A percentile compares a stretch with the other conserved stretches of the same genome.
These are phyloP conservation scores for Neolamprologus brichardi DNA, from an alignment of 2,113 vertebrate genomes.

Conservation along the genomic window DNA sequence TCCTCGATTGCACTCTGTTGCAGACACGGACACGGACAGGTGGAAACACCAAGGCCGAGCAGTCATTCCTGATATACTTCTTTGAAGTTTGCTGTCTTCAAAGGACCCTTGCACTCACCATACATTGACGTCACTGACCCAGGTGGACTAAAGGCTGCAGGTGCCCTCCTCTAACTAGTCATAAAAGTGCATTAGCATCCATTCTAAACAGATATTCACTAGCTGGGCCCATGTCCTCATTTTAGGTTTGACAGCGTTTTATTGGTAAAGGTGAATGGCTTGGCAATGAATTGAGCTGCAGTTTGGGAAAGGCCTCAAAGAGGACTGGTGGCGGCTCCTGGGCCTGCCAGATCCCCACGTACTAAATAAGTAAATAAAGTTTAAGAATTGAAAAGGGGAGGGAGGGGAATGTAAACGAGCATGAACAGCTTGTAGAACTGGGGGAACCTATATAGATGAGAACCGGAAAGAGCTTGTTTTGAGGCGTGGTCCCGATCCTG, in stretches of 20 bases:
- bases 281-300: background rate
- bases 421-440: background rate
- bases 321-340: fast-evolving
- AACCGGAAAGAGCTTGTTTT: background rate
- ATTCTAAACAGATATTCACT: background rate
- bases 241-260: background rate
- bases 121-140: background rate
- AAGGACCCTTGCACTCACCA: background rate
- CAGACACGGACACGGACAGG: background rate
- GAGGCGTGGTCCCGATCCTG: background rate
- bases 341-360: background rate
- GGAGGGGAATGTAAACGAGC: fast-evolving
- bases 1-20: background rate
- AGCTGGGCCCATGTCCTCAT: background rate
- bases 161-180: background rate
- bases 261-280: background rate
- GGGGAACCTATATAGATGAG: background rate
- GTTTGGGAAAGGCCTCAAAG: background rate
- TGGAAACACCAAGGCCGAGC: background rate
- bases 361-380: background rate
- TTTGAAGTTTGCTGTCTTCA: background rate
- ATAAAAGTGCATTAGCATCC: background rate
- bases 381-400: background rate
- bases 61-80: background rate
- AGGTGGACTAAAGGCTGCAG: background rate